Conservation (phyloP, 2,797 vertebrate genomes). For the Rachycentron canadum region DNA sequence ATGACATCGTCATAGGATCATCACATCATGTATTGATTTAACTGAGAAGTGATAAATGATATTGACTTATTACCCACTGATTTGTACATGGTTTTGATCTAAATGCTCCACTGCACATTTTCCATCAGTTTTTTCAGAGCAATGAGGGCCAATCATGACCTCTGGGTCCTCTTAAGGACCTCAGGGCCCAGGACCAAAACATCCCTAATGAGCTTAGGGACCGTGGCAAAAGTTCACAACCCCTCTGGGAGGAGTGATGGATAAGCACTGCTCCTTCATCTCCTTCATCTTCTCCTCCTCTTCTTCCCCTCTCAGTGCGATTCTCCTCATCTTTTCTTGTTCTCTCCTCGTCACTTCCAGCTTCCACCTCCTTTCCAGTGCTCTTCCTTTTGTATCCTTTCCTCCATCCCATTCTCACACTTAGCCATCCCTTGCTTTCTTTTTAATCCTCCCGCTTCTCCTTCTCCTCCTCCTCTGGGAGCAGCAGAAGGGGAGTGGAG, state of each 20-base stretch:
- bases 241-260: slow-evolving; percentile 40
- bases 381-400: not conserved
- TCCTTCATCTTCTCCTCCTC: too few species aligned
- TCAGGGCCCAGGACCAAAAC: slow-evolving; percentile 9
- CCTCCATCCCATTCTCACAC: not conserved
- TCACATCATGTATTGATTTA: slow-evolving; percentile 14
- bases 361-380: too few species aligned
- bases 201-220: slow-evolving; percentile 69
- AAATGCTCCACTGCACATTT: not conserved
- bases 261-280: slow-evolving; percentile 8
- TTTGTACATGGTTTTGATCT: not conserved
- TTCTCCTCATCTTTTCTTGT: not conserved
- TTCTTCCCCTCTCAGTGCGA: not conserved
- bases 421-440: not conserved
- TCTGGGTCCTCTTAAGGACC: slow-evolving; percentile 51
- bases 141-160: slow-evolving; percentile 71
- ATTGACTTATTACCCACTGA: not conserved
- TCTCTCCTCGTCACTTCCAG: not conserved
- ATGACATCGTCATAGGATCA: not conserved
- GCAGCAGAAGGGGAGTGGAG: slow-evolving; percentile 69
- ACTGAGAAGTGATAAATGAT: slow-evolving; percentile 15
- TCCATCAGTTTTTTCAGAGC: slow-evolving; percentile 26
- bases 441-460: not conserved
- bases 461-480: slow-evolving; percentile 42
- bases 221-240: slow-evolving; percentile 32